Evolutionary conservation across 2,113 vertebrate species (phyloP).

Genomic region (Neopipo cinnamomea): DNA sequence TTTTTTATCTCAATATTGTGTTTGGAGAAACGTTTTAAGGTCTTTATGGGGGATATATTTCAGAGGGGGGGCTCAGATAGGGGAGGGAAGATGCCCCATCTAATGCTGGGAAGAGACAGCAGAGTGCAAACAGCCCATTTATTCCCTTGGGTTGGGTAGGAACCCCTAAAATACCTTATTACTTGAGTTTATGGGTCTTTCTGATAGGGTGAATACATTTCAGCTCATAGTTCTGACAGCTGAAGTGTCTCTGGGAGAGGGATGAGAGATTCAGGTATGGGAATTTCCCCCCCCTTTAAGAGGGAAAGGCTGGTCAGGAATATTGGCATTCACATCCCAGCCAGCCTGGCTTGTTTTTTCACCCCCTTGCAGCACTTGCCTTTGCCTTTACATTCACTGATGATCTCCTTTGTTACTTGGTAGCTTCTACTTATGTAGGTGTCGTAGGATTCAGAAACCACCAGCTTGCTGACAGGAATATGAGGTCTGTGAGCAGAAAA

Average conservation of each 20-base stretch:
- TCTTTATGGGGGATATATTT: neutral
- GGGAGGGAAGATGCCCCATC: neutral
- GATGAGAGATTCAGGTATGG: neutral
- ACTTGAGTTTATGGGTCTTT: neutral
- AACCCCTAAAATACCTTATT: neutral
- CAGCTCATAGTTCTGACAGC: neutral
- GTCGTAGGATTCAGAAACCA: constrained; percentile 91
- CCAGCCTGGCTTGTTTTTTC: neutral
- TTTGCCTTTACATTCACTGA: constrained; percentile 90
- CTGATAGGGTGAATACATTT: rapidly evolving
- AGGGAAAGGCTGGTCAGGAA: neutral
- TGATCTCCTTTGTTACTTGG: constrained; percentile 95
- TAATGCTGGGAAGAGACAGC: neutral
- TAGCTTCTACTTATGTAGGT: constrained; percentile 95
- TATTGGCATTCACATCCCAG: neutral
- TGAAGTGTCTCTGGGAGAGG: neutral
- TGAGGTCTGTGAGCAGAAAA: constrained; percentile 86
- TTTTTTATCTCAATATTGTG: neutral
- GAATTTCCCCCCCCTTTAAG: neutral
- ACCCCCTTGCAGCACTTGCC: constrained; percentile 71
- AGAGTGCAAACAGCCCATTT: neutral
- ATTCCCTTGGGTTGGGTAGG: neutral
- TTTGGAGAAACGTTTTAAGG: neutral
- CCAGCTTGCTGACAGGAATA: constrained; percentile 89
- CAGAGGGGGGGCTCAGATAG: neutral